Base-by-base conservation (phyloP, 92 coral and sea anemone genomes). In the Plumapathes pennacea region DNA sequence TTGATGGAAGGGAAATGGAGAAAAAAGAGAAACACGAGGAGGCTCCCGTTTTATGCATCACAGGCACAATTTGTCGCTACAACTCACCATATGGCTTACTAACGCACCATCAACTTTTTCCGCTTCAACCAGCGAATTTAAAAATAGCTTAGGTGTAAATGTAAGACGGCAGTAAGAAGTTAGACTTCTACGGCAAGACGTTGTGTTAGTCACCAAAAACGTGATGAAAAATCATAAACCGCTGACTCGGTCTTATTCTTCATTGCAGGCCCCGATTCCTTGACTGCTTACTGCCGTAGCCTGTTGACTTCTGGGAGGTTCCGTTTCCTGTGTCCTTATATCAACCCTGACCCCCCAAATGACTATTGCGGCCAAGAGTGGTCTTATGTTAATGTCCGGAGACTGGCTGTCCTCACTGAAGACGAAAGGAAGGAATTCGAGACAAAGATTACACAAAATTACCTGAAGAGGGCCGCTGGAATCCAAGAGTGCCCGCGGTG, bases 401-500 rank as follows among this genome's bases (percentile, higher is more conserved):
- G 97, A 21, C 57, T 74, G 67, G 97, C 97, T 27, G 97, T 89
- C 48, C 85, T 89, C 43, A 79, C 91, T 11, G 85, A 74, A 10
- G 14, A 29, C 3, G 97, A 89, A 50, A 89, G 59, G 32, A 19
- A 0, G 32, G 97, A 89, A 34, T 89, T 89, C 49, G 97, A 89
- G 65, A 64, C 36, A 10, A 89, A 84, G 54, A 67, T 89, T 19
- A 79, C 88, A 36, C 64, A 40, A 40, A 89, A 84, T 56, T 79
- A 64, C 57, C 26, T 89, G 77, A 53, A 62, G 66, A 89, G 76
- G 57, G 86, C 75, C n/a, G 45, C 76, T 75, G 97, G 91, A 1
- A 46, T 89, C 25, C 97, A 89, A 38, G 97, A 89, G 48, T 89
- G 97, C 17, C 91, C 97, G 1, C 19, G 58, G 4, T 89, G 97